Conservation (phyloP, 2,888 invertebrate species). For the Apeira syringaria region DNA sequence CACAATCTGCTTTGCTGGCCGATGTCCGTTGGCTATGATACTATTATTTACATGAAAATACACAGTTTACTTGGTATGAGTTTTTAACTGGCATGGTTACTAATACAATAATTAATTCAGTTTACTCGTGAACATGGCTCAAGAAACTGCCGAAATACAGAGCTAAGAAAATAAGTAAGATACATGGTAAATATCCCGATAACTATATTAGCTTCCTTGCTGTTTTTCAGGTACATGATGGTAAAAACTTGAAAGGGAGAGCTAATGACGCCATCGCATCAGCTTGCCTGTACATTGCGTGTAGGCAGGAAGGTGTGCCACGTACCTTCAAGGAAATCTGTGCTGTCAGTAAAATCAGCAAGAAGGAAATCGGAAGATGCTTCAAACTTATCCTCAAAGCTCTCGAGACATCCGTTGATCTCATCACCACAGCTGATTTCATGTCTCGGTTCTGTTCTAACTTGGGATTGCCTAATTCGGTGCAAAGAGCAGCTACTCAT, state of each 20-base stretch:
- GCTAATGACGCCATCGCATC: slow-evolving; percentile 99
- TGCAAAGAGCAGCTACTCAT: slow-evolving; percentile 96
- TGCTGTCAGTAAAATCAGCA: slow-evolving; percentile 99
- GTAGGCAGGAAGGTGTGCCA: slow-evolving; percentile 98
- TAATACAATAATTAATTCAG: no score
- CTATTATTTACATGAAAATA: no score
- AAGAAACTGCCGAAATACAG: no score
- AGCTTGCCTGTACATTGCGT: slow-evolving; percentile 99
- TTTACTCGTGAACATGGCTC: no score
- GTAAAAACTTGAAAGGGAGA: slow-evolving; percentile 96
- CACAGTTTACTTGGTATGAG: no score
- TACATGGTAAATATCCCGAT: no score
- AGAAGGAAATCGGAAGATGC: slow-evolving; percentile 99
- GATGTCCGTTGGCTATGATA: no score
- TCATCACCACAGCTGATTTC: slow-evolving; percentile 99
- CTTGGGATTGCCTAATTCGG: slow-evolving; percentile 93
- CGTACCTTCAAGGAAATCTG: slow-evolving; percentile 99
- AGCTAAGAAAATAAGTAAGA: no score
- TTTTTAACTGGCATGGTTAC: no score
- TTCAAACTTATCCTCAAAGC: slow-evolving; percentile 98
- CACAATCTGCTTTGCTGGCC: no score
- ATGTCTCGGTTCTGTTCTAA: slow-evolving; percentile 99
- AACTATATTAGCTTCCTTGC: background rate
- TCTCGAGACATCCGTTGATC: slow-evolving; percentile 97
- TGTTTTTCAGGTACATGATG: slow-evolving; percentile 90